phyloP scores from a whole-genome alignment of 2,113 vertebrate genomes.

The Salvelinus fontinalis region DNA sequence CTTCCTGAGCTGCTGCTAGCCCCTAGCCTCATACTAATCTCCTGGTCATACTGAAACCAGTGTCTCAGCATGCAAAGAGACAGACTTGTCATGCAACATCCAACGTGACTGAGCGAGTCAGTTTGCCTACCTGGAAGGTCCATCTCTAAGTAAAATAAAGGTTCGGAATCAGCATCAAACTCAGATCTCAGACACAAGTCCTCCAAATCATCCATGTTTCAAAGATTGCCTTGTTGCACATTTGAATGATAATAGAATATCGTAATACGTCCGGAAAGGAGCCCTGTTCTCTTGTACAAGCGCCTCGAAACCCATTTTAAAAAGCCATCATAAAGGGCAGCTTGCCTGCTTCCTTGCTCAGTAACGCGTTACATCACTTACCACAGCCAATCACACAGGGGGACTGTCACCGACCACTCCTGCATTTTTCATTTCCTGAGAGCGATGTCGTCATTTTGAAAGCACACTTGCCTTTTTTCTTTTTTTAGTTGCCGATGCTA shows the following conservation, averaged over 20 bases:
- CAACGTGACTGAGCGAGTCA: background rate
- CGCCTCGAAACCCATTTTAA: constrained; percentile 84
- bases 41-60: background rate
- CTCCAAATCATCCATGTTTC: constrained; percentile 78
- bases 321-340: constrained; percentile 86
- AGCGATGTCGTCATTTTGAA: constrained; percentile 75
- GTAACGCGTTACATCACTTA: constrained; percentile 98
- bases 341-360: constrained; percentile 66
- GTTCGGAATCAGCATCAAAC: constrained; percentile 77
- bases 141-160: constrained; percentile 87
- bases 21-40: background rate
- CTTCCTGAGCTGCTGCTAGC: background rate
- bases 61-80: background rate
- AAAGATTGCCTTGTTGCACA: constrained; percentile 73
- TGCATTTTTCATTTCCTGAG: constrained; percentile 78
- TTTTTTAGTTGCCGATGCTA: constrained; percentile 18
- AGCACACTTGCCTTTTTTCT: constrained; percentile 14
- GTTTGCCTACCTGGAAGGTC: constrained; percentile 79
- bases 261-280: constrained; percentile 48
- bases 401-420: constrained; percentile 89
- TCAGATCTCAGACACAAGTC: constrained; percentile 54
- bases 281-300: constrained; percentile 76
- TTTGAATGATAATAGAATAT: constrained; percentile 34
- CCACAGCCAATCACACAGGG: constrained; percentile 90
- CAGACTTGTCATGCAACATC: background rate